Base-by-base conservation (phyloP, 2,888 invertebrate genomes). In the Lycaena phlaeas region DNA sequence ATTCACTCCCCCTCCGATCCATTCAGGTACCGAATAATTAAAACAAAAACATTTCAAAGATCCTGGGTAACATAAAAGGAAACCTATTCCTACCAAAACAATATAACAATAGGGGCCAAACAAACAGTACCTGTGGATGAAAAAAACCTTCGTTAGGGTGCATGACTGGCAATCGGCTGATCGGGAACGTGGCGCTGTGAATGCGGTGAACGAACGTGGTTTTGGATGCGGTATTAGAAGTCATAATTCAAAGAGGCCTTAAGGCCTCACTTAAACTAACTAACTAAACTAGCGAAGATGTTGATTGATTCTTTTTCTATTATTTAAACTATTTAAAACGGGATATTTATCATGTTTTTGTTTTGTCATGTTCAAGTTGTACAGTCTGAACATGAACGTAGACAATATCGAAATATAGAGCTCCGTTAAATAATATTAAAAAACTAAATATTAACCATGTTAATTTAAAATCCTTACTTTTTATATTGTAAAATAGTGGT, bases 81-180 rank as follows among this genome's bases (percentile, higher is more conserved):
- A 65, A 64, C 69, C 71, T 56, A 57, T 64, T 67, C 63, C 56
- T 61, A 68, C 66, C 64, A 65, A 67, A 68, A 68, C 63, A 66
- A 57, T 57, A 54, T 52, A 55, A 55, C 61, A 58, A 62, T 58
- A 54, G 54, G 42, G 45, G 52, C 57, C 72, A 76, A 74, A 72
- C 70, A 78, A 78, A 78, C 69, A 75, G 46, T 64, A 60, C 51
- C 46, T 54, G 52, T 51, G 42, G 49, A 60, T 56, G 57, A 63
- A 54, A 61, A 64, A 59, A 66, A 61, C 40, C 36, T 79, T 79
- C 79, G 78, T 82, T 82, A 82, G 77, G 73, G 70, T 62, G 73
- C 75, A 78, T 82, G 81, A 82, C 81, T 81, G 72, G 78, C 77
- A 74, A 68, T 66, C 68, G 65, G 70, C 68, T 70, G 63, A 61